A percentile compares a stretch with the other conserved stretches of the same genome.
Conservation (phyloP, 2,888 invertebrate genomes). For the Arge pagana region DNA sequence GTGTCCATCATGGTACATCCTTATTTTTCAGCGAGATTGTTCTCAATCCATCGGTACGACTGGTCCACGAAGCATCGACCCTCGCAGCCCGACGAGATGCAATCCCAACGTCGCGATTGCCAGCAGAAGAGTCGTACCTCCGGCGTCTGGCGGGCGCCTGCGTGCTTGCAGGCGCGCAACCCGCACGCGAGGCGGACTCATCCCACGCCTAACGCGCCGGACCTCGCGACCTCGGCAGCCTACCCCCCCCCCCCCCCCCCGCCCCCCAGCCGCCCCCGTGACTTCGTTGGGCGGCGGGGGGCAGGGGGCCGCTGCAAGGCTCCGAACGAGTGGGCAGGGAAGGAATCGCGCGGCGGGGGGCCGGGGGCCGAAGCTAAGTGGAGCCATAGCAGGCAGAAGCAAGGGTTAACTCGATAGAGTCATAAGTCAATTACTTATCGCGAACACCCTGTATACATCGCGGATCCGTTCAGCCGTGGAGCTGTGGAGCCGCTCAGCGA, state of each 20-base stretch:
- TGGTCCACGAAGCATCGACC: too few relatives aligned
- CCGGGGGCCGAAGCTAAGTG: slow-evolving; percentile 47
- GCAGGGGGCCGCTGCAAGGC: background rate
- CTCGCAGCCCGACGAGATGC: too few relatives aligned
- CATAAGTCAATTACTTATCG: slow-evolving; percentile 58
- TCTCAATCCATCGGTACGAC: too few relatives aligned
- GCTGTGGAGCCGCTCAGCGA: background rate
- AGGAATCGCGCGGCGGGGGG: too few relatives aligned
- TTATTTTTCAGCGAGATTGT: too few relatives aligned
- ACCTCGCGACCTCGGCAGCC: background rate
- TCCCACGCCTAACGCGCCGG: background rate
- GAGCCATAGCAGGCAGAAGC: slow-evolving; percentile 49
- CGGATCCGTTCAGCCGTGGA: slow-evolving; percentile 50
- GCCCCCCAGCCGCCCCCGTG: background rate
- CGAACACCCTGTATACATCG: slow-evolving; percentile 54
- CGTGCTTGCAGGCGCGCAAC: slow-evolving; percentile 1
- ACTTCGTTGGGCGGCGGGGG: background rate
- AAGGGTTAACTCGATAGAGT: slow-evolving; percentile 58
- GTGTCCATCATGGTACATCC: too few relatives aligned
- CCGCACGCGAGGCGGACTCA: background rate
- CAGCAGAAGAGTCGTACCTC: too few relatives aligned
- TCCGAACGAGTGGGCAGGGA: background rate
- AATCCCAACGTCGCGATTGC: too few relatives aligned
- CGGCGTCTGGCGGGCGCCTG: too few relatives aligned
- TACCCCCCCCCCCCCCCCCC: background rate